These are phyloP conservation scores for Xiphophorus maculatus DNA, from an alignment of 2,113 vertebrate species.

Conservation along the genomic window DNA sequence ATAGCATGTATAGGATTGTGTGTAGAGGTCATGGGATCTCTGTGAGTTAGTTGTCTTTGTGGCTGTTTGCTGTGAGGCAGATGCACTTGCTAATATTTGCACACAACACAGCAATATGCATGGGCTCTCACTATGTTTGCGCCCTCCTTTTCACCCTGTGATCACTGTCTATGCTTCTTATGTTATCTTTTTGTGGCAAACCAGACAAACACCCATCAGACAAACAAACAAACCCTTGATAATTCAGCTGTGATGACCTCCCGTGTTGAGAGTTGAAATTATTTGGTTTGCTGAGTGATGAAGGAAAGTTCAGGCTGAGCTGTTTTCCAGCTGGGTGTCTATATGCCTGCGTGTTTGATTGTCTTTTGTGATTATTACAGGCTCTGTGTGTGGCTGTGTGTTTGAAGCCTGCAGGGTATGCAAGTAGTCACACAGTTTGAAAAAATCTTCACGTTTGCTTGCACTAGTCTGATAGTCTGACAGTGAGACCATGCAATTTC, in stretches of 20 bases:
- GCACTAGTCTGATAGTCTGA: not conserved
- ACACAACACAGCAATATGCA: conserved; percentile 31
- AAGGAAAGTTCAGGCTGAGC: conserved; percentile 19
- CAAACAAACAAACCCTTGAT: conserved; percentile 50
- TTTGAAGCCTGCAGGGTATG: conserved; percentile 31
- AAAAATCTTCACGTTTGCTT: not conserved
- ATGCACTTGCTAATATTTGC: conserved; percentile 46
- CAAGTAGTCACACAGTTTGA: conserved; percentile 6
- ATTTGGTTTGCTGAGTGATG: conserved; percentile 51
- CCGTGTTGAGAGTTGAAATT: conserved; percentile 28
- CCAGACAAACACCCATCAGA: conserved; percentile 55
- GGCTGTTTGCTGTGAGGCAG: conserved; percentile 41
- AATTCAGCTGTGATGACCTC: conserved; percentile 37
- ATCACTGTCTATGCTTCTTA: conserved; percentile 38
- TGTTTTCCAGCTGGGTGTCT: conserved; percentile 29
- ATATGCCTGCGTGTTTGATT: conserved; percentile 36
- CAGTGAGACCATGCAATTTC: not conserved
- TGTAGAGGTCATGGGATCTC: conserved; percentile 1
- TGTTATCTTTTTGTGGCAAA: conserved; percentile 56
- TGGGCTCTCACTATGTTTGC: conserved; percentile 59
- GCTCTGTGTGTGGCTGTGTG: conserved; percentile 13
- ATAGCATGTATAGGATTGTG: not conserved
- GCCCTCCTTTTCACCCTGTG: conserved; percentile 33
- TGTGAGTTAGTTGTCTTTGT: conserved; percentile 15
- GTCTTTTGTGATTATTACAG: conserved; percentile 41